These are phyloP conservation scores for Trisateles emortualis DNA, from an alignment of 2,888 invertebrate genomes.

Conservation along the genomic window DNA sequence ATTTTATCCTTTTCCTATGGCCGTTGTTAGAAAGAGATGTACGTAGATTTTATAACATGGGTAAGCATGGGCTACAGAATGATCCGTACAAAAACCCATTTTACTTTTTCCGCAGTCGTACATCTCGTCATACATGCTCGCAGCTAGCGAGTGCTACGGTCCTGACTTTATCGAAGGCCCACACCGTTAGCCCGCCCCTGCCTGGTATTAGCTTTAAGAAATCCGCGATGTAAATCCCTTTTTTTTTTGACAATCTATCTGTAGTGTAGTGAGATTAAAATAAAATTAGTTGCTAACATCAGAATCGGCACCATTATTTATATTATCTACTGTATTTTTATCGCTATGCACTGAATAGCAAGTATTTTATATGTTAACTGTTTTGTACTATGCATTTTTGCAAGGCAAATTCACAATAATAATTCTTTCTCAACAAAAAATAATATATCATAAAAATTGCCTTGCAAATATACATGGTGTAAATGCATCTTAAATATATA, in stretches of 20 bases:
- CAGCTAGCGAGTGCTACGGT: conserved; percentile 12
- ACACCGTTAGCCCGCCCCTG: conserved; percentile 6
- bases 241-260: not conserved
- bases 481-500: no score
- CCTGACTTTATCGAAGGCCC: conserved; percentile 10
- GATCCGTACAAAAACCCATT: conserved; percentile 7
- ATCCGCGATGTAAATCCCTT: conserved; percentile 2
- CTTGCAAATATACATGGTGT: no score
- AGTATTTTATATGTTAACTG: not conserved
- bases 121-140: conserved; percentile 19
- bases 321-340: not conserved
- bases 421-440: no score
- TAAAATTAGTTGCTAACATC: conserved; percentile 8
- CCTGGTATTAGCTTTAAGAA: not conserved
- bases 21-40: conserved; percentile 2
- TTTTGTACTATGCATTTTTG: not conserved
- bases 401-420: no score
- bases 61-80: not conserved
- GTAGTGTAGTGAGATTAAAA: conserved; percentile 8
- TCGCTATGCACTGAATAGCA: not conserved
- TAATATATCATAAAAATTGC: no score
- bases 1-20: not conserved
- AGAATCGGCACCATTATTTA: conserved; percentile 8
- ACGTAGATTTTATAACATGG: not conserved
- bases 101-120: conserved; percentile 16